These are phyloP conservation scores for Sebastiscus albofasciatus DNA, from an alignment of 2,797 vertebrate genomes.

Conservation along the genomic window DNA sequence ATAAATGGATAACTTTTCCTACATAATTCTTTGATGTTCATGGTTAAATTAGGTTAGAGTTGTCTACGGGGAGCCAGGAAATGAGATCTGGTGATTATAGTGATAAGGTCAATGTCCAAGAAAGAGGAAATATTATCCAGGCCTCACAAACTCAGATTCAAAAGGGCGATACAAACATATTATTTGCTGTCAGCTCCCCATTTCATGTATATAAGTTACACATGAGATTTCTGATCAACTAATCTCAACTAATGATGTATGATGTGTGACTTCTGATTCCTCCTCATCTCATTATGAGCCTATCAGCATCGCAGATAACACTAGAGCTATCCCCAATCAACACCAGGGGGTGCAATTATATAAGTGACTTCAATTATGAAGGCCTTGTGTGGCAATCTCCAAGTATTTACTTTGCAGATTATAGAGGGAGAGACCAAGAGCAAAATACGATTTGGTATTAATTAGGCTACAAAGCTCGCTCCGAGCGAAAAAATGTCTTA, in stretches of 20 bases:
- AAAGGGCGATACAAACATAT: not conserved
- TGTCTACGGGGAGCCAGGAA: not conserved
- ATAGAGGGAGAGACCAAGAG: constrained; percentile 33
- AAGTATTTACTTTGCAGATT: constrained; percentile 60
- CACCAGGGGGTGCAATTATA: constrained; percentile 78
- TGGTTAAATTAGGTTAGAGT: not conserved
- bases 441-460: constrained; percentile 52
- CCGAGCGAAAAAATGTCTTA: constrained; percentile 32
- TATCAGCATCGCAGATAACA: constrained; percentile 40
- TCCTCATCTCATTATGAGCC: constrained; percentile 42
- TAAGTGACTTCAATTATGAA: constrained; percentile 56
- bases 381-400: constrained; percentile 44
- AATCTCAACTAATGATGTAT: constrained; percentile 10
- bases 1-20: not conserved
- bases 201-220: not conserved
- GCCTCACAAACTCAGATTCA: not conserved
- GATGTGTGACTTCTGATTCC: constrained; percentile 35
- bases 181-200: not conserved
- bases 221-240: constrained; percentile 16
- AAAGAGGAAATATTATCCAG: constrained; percentile 13
- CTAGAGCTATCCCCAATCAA: constrained; percentile 36
- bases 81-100: constrained; percentile 22
- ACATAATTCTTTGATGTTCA: not conserved
- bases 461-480: constrained; percentile 49
- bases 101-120: not conserved